Evolutionary conservation across 2,888 invertebrate species (phyloP).

Genomic region (Carcina quercana): DNA sequence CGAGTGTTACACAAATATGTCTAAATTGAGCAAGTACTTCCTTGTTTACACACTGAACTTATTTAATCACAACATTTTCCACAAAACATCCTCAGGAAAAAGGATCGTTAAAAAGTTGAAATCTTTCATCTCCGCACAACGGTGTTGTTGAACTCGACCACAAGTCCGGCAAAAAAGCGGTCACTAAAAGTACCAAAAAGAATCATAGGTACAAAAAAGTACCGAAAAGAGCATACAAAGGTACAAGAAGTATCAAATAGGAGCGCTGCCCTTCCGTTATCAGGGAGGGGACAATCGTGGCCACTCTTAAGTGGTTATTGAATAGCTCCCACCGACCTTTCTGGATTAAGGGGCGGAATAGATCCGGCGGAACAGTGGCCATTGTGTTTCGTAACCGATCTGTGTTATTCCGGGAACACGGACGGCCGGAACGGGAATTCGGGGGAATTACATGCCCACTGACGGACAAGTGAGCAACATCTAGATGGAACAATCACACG

Average conservation of each 20-base stretch:
- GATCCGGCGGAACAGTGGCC: slow-evolving; percentile 38
- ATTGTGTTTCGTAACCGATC: slow-evolving; percentile 53
- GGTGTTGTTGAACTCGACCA: neutral
- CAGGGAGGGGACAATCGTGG: slow-evolving; percentile 45
- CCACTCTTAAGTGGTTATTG: slow-evolving; percentile 62
- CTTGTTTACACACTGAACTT: too few relatives aligned
- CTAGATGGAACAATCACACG: too few relatives aligned
- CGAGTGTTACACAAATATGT: too few relatives aligned
- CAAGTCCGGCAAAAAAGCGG: neutral
- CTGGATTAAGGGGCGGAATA: slow-evolving; percentile 56
- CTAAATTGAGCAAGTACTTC: too few relatives aligned
- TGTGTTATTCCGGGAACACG: slow-evolving; percentile 33
- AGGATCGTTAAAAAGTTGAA: too few relatives aligned
- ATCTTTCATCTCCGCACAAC: too few relatives aligned
- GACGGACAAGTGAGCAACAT: too few relatives aligned
- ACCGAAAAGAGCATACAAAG: neutral
- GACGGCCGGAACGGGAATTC: slow-evolving; percentile 21
- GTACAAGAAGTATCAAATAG: slow-evolving; percentile 16
- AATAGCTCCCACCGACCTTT: slow-evolving; percentile 58
- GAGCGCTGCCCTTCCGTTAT: slow-evolving; percentile 33
- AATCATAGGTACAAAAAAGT: neutral
- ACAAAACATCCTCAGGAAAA: too few relatives aligned
- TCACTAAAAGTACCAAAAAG: neutral
- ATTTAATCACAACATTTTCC: too few relatives aligned
- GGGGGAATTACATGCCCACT: slow-evolving; percentile 14